Base-by-base conservation (phyloP, 2,113 vertebrate genomes). In the Apodemus sylvaticus region DNA sequence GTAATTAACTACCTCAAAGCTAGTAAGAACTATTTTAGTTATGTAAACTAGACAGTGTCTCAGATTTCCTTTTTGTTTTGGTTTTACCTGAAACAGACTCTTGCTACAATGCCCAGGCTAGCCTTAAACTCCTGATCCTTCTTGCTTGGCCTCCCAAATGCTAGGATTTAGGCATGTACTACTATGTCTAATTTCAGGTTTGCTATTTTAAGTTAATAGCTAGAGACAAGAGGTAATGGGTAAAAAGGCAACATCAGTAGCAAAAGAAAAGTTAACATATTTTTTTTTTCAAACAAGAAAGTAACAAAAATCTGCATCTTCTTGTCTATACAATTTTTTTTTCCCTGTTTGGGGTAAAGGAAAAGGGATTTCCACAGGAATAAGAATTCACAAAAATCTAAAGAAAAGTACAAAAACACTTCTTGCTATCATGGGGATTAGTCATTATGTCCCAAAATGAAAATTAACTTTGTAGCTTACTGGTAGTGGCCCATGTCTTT, bases 161-260 rank as follows among this genome's bases (percentile, higher is more conserved):
- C 39, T 90, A 62, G 31, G 55, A 36, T 62, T 76, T 6, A 89
- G 19, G 29, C 29, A 34, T 62, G 12, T 14, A 5, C 39, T 31
- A 34, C 39, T 8, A 48, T 48, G 7, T 1, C 13, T 7, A 24
- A 29, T 31, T 76, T 62, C 2, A 31, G 71, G 29, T 60, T 89
- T 77, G 42, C 17, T 86, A 78, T 85, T 90, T 94, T 92, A 94
- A 95, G 66, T 90, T 24, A 85, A 78, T 90, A 45, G 58, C 86
- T 71, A 66, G 73, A 91, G n/a, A 94, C 83, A 94, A 86, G 66
- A 89, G 3, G 45, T 29, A 42, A 91, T 20, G 79, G 55, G 42
- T 86, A 86, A 94, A 91, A 91, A 53, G 5, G 70, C 64, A 58
- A 62, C 58, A 89, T 64, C 48, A 82, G 34, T 62, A 95, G 74